Evolutionary conservation across 2,797 vertebrate genomes (phyloP), one percentile per base, ranked within the genome.

Genomic region (Gorsachius magnificus): DNA sequence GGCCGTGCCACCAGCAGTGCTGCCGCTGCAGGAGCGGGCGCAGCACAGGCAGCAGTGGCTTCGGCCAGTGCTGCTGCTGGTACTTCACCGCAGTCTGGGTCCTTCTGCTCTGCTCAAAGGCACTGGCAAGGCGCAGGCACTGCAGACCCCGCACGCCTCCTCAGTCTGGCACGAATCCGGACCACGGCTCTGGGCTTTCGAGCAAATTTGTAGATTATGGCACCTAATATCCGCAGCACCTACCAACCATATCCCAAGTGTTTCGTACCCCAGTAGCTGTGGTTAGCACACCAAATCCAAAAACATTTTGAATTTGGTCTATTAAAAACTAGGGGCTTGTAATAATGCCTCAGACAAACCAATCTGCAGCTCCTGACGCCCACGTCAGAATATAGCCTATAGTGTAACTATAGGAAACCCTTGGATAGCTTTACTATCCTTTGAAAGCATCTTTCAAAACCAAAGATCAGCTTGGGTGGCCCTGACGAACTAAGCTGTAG

Each of bases 11-110:
- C 29, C 33, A 26, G 38, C 4, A 0, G 51, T 38, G 6, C 38
- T 6, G 24, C 46, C 2, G 17, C 66, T 5, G 25, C 25, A 4
- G 31, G 10, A 33, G 35, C 0, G 0, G 60, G 50, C 13, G 4
- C 2, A 15, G 83, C 38, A 4, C 16, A 7, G 50, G 36, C 1
- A 19, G 41, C 18, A 1, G 13, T 0, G 9, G 22, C 60, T 41
- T 5, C 2, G 24, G 53, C 18, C n/a, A 64, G 26, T 2, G 5
- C 4, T 38, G 83, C 43, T 15, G 1, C 2, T 19, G 11, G 28
- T 17, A 19, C 45, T 33, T 48, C 0, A 29, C 29, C 3, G 0
- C 2, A 11, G 24, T 4, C 50, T 10, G 21, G 19, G 33, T 25
- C 10, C 53, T 43, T 38, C 21, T 43, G 54, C 45, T 54, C 43